phyloP scores from a whole-genome alignment of 2,113 vertebrate genomes.

The Mus musculus region GRCm39 chr3:143355001-143355500 shows the following conservation, averaged over 20 bases:
- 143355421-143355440: background rate
- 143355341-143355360: background rate
- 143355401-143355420: constrained; percentile 32
- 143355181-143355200: background rate
- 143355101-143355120: background rate
- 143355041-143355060: background rate
- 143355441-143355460: constrained; percentile 32
- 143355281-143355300: constrained; percentile 34
- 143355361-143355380: background rate
- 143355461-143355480: constrained; percentile 46
- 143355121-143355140: background rate
- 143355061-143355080: background rate
- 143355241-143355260: constrained; percentile 26
- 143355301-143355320: constrained; percentile 36
- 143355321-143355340: constrained; percentile 13
- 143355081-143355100: background rate
- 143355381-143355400: background rate
- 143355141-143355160: background rate
- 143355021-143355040: background rate
- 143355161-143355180: background rate
- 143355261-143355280: constrained; percentile 45
- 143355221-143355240: background rate
- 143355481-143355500: background rate
- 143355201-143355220: background rate
- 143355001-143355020: background rate